phyloP scores from a whole-genome alignment of 1,140 invertebrate genomes.

The Magallana angulata region DNA sequence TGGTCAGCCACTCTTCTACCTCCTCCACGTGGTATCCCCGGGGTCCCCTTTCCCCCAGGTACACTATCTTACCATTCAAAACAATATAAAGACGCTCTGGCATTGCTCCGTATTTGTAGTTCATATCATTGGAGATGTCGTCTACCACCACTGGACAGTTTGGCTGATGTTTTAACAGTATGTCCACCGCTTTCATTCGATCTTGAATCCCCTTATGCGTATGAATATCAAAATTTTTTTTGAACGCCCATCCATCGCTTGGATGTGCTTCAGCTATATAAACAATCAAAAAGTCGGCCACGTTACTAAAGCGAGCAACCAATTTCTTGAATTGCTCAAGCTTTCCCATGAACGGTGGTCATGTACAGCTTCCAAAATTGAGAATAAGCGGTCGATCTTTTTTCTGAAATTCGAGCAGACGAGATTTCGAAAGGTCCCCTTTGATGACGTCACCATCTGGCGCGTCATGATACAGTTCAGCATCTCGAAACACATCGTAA shows the following conservation, averaged over 20 bases:
- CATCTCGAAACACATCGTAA: slow-evolving; percentile 50
- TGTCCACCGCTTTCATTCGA: slow-evolving; percentile 60
- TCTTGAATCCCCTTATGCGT: slow-evolving; percentile 59
- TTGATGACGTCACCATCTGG: slow-evolving; percentile 44
- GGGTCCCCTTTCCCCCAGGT: slow-evolving; percentile 65
- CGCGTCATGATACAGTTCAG: slow-evolving; percentile 32
- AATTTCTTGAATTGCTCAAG: slow-evolving; percentile 61
- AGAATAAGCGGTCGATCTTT: slow-evolving; percentile 63
- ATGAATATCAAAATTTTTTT: slow-evolving; percentile 55
- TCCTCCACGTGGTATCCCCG: slow-evolving; percentile 60
- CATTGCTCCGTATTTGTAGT: slow-evolving; percentile 60
- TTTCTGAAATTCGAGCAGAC: slow-evolving; percentile 56
- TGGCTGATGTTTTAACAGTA: slow-evolving; percentile 40
- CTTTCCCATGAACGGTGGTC: slow-evolving; percentile 70
- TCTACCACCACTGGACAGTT: slow-evolving; percentile 62
- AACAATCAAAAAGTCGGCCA: slow-evolving; percentile 66
- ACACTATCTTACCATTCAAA: slow-evolving; percentile 60
- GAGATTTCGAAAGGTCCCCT: neutral
- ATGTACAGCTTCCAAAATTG: slow-evolving; percentile 71
- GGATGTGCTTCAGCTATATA: slow-evolving; percentile 72
- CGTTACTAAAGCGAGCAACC: slow-evolving; percentile 55
- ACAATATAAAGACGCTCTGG: slow-evolving; percentile 69
- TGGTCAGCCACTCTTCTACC: slow-evolving; percentile 63
- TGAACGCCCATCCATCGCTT: slow-evolving; percentile 65
- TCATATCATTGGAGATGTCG: slow-evolving; percentile 59